phyloP scores from a whole-genome alignment of 2,797 vertebrate genomes.

The Sebastes cheni region DNA sequence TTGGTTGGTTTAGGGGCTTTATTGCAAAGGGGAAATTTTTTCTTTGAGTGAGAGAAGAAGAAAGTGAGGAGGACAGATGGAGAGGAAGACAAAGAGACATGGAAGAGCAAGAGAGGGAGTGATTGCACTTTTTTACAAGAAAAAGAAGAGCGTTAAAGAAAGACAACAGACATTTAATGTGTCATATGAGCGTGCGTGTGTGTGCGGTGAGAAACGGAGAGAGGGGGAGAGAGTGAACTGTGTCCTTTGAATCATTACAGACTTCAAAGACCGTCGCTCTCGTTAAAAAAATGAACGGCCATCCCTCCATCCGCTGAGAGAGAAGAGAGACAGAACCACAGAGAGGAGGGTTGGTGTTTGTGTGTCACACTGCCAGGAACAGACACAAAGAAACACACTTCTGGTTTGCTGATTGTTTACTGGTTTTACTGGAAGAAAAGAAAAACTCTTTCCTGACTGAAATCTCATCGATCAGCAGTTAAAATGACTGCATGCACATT shows the following conservation, averaged over 20 bases:
- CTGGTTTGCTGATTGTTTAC: slow-evolving; percentile 20
- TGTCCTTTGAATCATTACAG: slow-evolving; percentile 71
- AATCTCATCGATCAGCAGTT: slow-evolving; percentile 4
- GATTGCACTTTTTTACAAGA: not conserved
- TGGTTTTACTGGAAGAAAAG: slow-evolving; percentile 12
- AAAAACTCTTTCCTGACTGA: not conserved
- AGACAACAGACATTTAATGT: slow-evolving; percentile 18
- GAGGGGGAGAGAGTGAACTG: slow-evolving; percentile 24
- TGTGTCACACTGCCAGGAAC: slow-evolving; percentile 56
- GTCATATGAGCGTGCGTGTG: slow-evolving; percentile 10
- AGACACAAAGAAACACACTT: slow-evolving; percentile 35
- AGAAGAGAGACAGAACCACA: slow-evolving; percentile 32
- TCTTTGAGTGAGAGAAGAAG: slow-evolving; percentile 26
- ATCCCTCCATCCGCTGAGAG: slow-evolving; percentile 44
- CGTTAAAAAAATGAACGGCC: slow-evolving; percentile 61
- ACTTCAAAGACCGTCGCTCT: slow-evolving; percentile 75
- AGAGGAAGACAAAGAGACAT: slow-evolving; percentile 35
- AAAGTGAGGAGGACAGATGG: not conserved
- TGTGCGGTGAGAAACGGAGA: not conserved
- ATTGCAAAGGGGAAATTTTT: slow-evolving; percentile 55
- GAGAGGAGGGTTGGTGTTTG: slow-evolving; percentile 9
- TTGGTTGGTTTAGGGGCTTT: slow-evolving; percentile 1
- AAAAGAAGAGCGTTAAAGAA: not conserved
- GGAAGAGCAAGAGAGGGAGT: not conserved
- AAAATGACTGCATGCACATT: not conserved